Conservation (phyloP, 1,140 invertebrate species). For the Tenebrio molitor region DNA sequence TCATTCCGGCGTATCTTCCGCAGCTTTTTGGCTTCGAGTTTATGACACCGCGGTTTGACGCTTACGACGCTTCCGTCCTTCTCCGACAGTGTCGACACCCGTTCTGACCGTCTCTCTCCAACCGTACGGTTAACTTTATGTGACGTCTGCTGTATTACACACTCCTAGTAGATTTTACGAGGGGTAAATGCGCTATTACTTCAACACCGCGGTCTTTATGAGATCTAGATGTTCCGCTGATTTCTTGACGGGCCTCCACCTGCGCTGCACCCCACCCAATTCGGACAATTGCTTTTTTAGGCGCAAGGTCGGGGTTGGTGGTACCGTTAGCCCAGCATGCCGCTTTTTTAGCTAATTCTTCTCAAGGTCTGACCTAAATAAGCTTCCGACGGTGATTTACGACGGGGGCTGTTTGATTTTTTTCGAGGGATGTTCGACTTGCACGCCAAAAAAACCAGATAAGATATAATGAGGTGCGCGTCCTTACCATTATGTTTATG, state of each 20-base stretch:
- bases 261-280: slow-evolving; percentile 49
- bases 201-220: slow-evolving; percentile 61
- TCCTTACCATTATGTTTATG: slow-evolving; percentile 11
- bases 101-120: slow-evolving; percentile 27
- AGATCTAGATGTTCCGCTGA: slow-evolving; percentile 58
- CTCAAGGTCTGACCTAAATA: slow-evolving; percentile 16
- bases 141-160: slow-evolving; percentile 65
- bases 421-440: too few relatives aligned
- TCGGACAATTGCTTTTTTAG: background rate
- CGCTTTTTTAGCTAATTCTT: slow-evolving; percentile 29
- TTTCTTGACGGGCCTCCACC: slow-evolving; percentile 56
- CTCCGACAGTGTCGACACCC: too few relatives aligned
- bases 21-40: slow-evolving; percentile 60
- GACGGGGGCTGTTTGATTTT: too few relatives aligned
- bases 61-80: slow-evolving; percentile 61
- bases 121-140: slow-evolving; percentile 61
- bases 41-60: slow-evolving; percentile 63
- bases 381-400: background rate
- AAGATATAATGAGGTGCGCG: slow-evolving; percentile 26
- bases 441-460: too few relatives aligned
- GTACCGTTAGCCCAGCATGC: slow-evolving; percentile 32
- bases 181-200: slow-evolving; percentile 63
- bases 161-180: slow-evolving; percentile 65
- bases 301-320: slow-evolving; percentile 13
- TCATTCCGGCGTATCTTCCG: slow-evolving; percentile 56